Conservation (phyloP, 2,888 invertebrate species). For the Lasioglossum villosulum region DNA sequence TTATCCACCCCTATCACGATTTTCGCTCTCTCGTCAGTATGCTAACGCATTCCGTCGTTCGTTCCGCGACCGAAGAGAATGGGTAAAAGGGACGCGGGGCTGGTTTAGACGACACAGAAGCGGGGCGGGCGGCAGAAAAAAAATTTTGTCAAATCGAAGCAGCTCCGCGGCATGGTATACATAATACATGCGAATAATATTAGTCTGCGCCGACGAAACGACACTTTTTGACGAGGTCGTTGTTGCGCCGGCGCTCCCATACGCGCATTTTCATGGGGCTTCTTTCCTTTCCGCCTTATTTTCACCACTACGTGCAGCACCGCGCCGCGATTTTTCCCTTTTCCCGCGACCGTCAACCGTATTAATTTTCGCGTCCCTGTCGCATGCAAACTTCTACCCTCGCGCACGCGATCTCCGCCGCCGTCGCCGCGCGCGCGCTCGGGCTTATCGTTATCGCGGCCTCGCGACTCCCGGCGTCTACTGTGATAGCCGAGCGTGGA, state of each 20-base stretch:
- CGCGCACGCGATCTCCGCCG: neutral
- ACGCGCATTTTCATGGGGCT: constrained; percentile 40
- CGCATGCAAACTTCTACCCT: constrained; percentile 5
- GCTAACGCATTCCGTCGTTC: constrained; percentile 67
- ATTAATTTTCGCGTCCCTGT: constrained; percentile 53
- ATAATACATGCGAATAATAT: constrained; percentile 69
- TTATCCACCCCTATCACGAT: constrained; percentile 52
- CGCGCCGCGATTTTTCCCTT: neutral
- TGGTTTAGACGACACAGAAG: neutral
- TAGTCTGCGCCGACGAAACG: constrained; percentile 59
- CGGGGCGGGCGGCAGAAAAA: neutral
- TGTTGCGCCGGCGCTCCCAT: constrained; percentile 43
- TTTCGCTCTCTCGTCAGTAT: constrained; percentile 69
- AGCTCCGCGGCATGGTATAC: constrained; percentile 59
- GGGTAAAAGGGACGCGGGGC: neutral
- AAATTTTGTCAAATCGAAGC: constrained; percentile 65
- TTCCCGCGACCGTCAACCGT: constrained; percentile 4
- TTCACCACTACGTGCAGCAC: neutral
- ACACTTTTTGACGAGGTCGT: constrained; percentile 65
- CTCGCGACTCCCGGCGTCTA: neutral
- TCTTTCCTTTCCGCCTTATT: neutral
- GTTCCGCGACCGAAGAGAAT: constrained; percentile 29
- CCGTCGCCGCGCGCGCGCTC: neutral
- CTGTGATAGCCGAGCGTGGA: neutral
- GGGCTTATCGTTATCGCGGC: neutral